A percentile compares a stretch with the other conserved stretches of the same genome.
phyloP scores from a whole-genome alignment of 2,797 vertebrate genomes.

The Sphaeramia orbicularis region DNA sequence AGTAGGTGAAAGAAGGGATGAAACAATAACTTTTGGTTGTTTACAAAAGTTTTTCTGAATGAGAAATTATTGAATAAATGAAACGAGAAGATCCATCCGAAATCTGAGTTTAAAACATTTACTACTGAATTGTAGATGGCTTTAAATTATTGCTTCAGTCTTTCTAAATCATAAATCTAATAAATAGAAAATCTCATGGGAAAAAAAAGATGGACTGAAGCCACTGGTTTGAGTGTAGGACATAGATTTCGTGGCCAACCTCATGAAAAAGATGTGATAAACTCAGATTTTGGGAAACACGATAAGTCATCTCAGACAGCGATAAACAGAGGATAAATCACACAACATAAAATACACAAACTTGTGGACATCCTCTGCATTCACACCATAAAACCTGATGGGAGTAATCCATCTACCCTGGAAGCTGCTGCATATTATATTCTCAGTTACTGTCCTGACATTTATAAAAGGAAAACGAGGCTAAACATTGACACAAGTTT shows the following conservation, averaged over 20 bases:
- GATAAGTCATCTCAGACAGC: slow-evolving; percentile 7
- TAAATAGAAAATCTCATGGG: not conserved
- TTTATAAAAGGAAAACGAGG: not conserved
- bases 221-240: no score
- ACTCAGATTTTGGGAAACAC: not conserved
- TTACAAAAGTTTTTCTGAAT: no score
- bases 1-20: no score
- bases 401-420: not conserved
- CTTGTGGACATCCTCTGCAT: slow-evolving; percentile 25
- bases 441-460: not conserved
- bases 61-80: no score
- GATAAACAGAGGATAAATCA: slow-evolving; percentile 12
- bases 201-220: not conserved
- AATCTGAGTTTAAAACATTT: no score
- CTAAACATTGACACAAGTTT: not conserved
- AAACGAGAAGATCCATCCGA: no score
- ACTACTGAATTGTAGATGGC: no score
- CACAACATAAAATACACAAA: slow-evolving; percentile 21
- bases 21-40: no score
- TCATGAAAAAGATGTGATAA: not conserved
- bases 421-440: not conserved
- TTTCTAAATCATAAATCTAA: not conserved
- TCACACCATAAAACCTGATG: slow-evolving; percentile 58
- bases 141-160: no score
- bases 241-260: no score